Evolutionary conservation across 2,797 vertebrate species (phyloP).

Genomic region (Pangasius djambal): DNA sequence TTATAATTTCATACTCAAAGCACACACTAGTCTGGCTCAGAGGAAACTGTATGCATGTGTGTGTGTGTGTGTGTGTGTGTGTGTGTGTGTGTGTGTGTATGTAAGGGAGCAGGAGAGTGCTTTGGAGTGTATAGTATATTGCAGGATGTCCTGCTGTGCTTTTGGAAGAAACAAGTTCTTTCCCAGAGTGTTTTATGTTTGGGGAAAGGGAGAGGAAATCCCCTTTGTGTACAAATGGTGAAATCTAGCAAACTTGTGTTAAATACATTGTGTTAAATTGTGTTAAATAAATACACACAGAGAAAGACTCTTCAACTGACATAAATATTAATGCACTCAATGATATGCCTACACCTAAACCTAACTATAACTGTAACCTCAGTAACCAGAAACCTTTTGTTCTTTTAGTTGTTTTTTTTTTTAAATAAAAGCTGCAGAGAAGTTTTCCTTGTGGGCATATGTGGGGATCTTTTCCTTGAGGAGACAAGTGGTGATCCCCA

Average conservation of each 20-base stretch:
- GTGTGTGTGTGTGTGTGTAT: slow-evolving; percentile 7
- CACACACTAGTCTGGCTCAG: slow-evolving; percentile 19
- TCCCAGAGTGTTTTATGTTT: slow-evolving; percentile 34
- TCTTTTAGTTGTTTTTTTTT: not conserved
- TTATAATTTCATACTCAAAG: slow-evolving; percentile 41
- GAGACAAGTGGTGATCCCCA: not conserved
- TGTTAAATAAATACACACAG: not conserved
- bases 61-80: slow-evolving; percentile 17
- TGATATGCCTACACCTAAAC: not conserved
- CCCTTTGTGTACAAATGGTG: slow-evolving; percentile 14
- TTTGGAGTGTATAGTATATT: slow-evolving; percentile 1
- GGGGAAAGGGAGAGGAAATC: not conserved
- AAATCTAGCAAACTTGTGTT: not conserved
- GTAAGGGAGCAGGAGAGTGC: not conserved
- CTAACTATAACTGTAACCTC: not conserved
- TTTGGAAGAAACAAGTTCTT: slow-evolving; percentile 16
- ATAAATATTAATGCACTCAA: not conserved
- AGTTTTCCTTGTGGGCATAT: not conserved
- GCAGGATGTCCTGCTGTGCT: slow-evolving; percentile 33
- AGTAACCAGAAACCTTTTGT: not conserved
- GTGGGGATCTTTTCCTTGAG: not conserved
- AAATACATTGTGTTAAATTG: not conserved
- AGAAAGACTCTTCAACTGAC: not conserved
- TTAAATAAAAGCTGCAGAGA: not conserved
- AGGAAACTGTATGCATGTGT: slow-evolving; percentile 2